Base-by-base conservation (phyloP, 2,113 vertebrate genomes). In the Scomber japonicus region DNA sequence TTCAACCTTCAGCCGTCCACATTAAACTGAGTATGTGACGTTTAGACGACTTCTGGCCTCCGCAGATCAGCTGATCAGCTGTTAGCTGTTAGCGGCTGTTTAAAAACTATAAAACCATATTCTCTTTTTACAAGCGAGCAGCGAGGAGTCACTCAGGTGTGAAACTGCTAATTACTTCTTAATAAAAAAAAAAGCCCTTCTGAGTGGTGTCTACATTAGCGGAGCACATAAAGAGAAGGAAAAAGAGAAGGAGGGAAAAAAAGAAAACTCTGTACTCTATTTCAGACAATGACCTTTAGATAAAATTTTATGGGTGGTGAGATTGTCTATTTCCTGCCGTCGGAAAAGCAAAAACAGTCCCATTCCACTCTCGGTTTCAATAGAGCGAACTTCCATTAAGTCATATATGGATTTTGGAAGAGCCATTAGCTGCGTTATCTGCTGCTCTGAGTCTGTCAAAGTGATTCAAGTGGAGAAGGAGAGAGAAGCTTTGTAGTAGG, bases 341-440 rank as follows among this genome's bases (percentile, higher is more conserved):
- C 15, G 12, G 59, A 19, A 60, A 27, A 45, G 53, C 1, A 11
- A 15, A 68, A 68, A 60, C 64, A 19, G 1, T 31, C 19, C 17
- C 35, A 17, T 81, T 62, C 59, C 46, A 40, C 40, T 63, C 21
- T 59, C 66, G 40, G 59, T 78, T 81, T 74, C 68, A 55, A 78
- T 62, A 61, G 60, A 74, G 14, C 51, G 69, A 78, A 64, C 76
- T 66, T 78, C 65, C 73, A 78, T 81, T 75, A 31, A 66, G 75
- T 62, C 54, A 5, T 24, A n/a, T 12, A 11, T 48, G 66, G 24
- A 75, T 79, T 85, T 65, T 48, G 59, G 67, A 59, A 3, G 73
- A 68, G 30, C 65, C 70, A 81, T 81, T 69, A 86, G 80, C 83
- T 6, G 51, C 16, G 11, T 71, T 78, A 55, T 85, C 77, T 45